Base-by-base conservation (phyloP, 1,140 invertebrate genomes). In the Fopius arisanus region DNA sequence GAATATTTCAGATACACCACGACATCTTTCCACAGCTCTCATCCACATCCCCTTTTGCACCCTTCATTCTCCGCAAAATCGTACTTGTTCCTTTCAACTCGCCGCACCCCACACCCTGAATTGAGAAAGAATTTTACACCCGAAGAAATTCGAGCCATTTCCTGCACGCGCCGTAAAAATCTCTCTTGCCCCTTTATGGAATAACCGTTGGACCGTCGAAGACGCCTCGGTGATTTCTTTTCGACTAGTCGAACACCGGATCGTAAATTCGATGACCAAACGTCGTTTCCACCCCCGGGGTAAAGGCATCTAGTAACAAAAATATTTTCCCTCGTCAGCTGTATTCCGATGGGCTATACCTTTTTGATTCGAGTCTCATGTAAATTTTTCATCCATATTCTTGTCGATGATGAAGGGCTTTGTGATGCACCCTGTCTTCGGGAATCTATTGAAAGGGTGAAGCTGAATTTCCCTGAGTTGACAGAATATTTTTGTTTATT, bases 121-220 rank as follows among this genome's bases (percentile, higher is more conserved):
- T 70, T 74, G 72, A 77, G 70, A 78, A 67, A 71, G 72, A 78
- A 77, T 78, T 78, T 77, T 74, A 78, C 73, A 72, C 67, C 67
- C 69, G 70, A 78, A 77, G 75, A 72, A 76, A 76, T 70, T 77
- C 62, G 37, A 37, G 67, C 33, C 72, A 68, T 65, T 28, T 68
- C 33, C 73, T 76, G 71, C 72, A 69, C 26, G 37, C 33, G 26
- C 72, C 40, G 48, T 72, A 67, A 62, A 69, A 75, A 78, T 76
- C 76, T 71, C 74, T 75, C 43, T 16, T 37, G 21, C 28, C 29
- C 48, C 72, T 78, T 77, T 74, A 77, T 40, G 28, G 70, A 72
- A 73, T 62, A 70, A 48, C 75, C 40, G 65, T 29, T 67, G 75
- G 71, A 76, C 59, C 68, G 48, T 51, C 70, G 67, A 28, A 29